Base-by-base conservation (phyloP, 2,888 invertebrate genomes). In the Criorhina ranunculi region DNA sequence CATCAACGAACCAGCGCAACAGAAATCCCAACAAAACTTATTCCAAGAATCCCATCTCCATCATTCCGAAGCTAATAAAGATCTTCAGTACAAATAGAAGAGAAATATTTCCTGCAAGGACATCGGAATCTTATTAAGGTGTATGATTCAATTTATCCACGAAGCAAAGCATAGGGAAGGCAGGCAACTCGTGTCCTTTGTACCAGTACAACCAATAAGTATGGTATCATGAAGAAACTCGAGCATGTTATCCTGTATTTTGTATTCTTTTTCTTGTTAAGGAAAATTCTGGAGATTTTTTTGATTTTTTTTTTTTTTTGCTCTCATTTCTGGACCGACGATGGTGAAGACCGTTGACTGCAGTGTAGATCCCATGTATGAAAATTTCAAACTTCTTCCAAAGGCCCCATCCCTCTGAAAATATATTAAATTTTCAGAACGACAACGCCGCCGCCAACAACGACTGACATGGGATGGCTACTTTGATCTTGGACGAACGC, bases 81-180 rank as follows among this genome's bases (percentile, higher is more conserved):
- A 49, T 59, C 51, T 60, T 9, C 29, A 62, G 46, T 37, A 5
- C 31, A 66, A 24, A 66, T 29, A 53, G 31, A 51, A 60, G 72
- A 60, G 72, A 66, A 82, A 77, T 77, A 82, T 67, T 66, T 82
- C 72, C 72, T 60, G 60, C 72, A 77, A 77, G 60, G 67, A 72
- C 77, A 77, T 82, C 33, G 72, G 60, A 82, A 72, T 82, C 66
- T 72, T 60, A 72, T 82, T 77, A 77, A 77, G 72, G 77, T 77
- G 77, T 72, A 77, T 77, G 77, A 82, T 82, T 77, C 77, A 77
- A 77, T 82, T 76, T 77, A 57, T 19, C 29, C 64, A 60, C 15
- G 46, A 33, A 80, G 60, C 62, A 42, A 33, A 62, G 44, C 67
- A 49, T 24, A 67, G 29, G 40, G 46, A 49, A 29, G 24, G 12